These are phyloP conservation scores for Sebastes flavidus DNA, from an alignment of 2,797 vertebrate genomes.

Conservation along the genomic window DNA sequence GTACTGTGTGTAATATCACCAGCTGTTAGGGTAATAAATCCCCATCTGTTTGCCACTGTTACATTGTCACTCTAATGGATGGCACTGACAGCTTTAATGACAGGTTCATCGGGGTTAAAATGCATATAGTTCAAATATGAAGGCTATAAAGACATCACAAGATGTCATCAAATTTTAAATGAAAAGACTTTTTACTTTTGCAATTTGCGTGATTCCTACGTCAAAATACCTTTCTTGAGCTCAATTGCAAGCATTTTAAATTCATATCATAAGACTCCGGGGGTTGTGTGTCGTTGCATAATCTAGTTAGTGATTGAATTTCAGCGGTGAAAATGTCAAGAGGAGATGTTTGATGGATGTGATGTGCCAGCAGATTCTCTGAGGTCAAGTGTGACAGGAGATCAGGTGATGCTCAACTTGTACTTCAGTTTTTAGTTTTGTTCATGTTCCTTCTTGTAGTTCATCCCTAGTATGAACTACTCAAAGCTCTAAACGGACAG, in stretches of 20 bases:
- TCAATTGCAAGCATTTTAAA: not conserved
- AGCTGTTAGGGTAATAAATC: conserved; percentile 20
- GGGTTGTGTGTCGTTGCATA: not conserved
- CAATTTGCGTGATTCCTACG: not conserved
- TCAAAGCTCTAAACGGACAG: too few species aligned
- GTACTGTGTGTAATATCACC: not conserved
- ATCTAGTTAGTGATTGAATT: not conserved
- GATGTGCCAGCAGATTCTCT: conserved; percentile 33
- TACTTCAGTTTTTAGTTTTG: not conserved
- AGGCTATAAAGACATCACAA: not conserved
- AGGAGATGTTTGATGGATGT: not conserved
- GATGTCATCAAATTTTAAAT: not conserved
- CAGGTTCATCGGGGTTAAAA: conserved; percentile 20
- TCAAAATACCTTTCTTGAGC: not conserved
- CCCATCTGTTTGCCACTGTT: not conserved
- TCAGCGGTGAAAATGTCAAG: not conserved
- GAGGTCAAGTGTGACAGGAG: conserved; percentile 7
- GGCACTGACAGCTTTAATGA: conserved; percentile 40
- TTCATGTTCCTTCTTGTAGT: not conserved
- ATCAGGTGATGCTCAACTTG: not conserved
- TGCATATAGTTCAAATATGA: conserved; percentile 9
- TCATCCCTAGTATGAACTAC: not conserved
- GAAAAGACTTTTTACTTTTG: not conserved
- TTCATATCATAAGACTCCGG: not conserved
- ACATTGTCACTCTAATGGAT: not conserved